phyloP scores from a whole-genome alignment of 1,140 invertebrate genomes.

The Chrysomallon squamiferum region DNA sequence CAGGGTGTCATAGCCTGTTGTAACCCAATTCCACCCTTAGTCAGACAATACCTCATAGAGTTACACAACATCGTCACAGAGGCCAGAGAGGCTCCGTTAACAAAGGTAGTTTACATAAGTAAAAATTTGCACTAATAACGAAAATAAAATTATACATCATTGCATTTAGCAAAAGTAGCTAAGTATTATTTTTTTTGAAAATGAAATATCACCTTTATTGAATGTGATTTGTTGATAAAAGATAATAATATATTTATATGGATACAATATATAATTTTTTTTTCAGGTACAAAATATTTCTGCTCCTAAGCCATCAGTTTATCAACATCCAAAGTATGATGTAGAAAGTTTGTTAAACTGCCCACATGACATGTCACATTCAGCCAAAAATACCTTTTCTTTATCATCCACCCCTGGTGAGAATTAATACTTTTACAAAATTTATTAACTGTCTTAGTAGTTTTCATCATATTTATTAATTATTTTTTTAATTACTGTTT shows the following conservation, averaged over 20 bases:
- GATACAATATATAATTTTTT: background rate
- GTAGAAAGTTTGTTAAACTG: slow-evolving; percentile 69
- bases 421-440: too few species aligned
- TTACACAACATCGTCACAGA: slow-evolving; percentile 78
- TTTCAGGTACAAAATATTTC: slow-evolving; percentile 25
- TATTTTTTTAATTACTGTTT: too few species aligned
- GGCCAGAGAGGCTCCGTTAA: slow-evolving; percentile 76
- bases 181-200: background rate
- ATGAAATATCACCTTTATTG: background rate
- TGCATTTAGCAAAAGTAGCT: background rate
- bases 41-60: slow-evolving; percentile 77
- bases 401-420: too few species aligned
- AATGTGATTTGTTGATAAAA: background rate
- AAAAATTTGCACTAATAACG: background rate
- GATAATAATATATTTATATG: background rate
- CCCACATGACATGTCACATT: slow-evolving; percentile 74
- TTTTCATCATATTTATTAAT: too few species aligned
- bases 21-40: slow-evolving; percentile 88
- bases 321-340: slow-evolving; percentile 65
- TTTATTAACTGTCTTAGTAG: too few species aligned
- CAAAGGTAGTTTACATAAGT: slow-evolving; percentile 66
- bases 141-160: background rate
- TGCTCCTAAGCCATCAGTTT: slow-evolving; percentile 45
- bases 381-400: too few species aligned
- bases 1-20: slow-evolving; percentile 94